Percentiles rank a stretch among this genome's conserved stretches.
Conservation (phyloP, 2,113 vertebrate genomes). For the Indicator maculatus region DNA sequence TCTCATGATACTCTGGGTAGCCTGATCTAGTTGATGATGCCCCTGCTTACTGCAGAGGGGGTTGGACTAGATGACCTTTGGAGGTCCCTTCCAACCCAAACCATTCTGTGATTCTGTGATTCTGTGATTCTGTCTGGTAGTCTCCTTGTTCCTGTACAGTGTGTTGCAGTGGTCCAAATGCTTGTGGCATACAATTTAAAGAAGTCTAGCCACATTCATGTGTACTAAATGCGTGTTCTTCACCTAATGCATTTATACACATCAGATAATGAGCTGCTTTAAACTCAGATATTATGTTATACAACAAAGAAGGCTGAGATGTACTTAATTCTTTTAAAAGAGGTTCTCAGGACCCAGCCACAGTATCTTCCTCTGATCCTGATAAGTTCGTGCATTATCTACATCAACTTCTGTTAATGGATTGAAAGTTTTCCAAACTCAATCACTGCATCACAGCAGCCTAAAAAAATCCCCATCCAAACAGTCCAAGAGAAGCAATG, state of each 20-base stretch:
- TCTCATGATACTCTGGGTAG: background rate
- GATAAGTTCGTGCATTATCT: background rate
- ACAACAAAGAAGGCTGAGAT: background rate
- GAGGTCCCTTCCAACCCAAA: too few relatives aligned
- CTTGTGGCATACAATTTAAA: background rate
- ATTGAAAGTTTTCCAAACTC: slow-evolving; percentile 35
- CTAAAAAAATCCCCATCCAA: background rate
- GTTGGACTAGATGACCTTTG: too few relatives aligned
- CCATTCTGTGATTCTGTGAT: too few relatives aligned
- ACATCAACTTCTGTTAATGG: background rate
- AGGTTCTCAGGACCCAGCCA: background rate
- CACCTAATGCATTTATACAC: background rate
- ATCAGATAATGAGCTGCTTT: background rate
- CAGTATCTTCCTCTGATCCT: background rate
- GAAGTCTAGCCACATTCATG: background rate
- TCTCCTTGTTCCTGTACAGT: background rate
- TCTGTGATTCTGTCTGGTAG: background rate
- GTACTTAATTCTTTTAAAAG: background rate
- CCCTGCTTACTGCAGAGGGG: too few relatives aligned
- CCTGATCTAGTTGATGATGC: too few relatives aligned
- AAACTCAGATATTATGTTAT: background rate
- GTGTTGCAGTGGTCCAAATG: background rate
- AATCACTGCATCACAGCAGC: background rate
- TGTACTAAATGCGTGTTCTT: background rate
- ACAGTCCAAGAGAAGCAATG: background rate